Percentiles rank a stretch among this genome's conserved stretches.
phyloP scores from a whole-genome alignment of 35 echinoderm and acorn worm species.

The Anneissia japonica region DNA sequence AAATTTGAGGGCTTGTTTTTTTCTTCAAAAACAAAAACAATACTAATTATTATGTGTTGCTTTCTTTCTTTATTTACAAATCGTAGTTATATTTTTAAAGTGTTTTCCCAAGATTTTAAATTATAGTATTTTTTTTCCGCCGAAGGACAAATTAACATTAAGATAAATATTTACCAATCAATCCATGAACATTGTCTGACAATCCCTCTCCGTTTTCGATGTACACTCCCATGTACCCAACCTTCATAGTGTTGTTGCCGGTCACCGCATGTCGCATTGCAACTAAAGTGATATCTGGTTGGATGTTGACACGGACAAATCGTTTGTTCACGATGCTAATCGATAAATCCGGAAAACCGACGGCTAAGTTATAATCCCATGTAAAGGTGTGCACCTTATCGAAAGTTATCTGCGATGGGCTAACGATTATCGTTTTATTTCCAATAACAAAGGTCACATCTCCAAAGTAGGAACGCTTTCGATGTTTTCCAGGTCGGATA shows the following conservation, averaged over 20 bases:
- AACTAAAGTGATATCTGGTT: background rate
- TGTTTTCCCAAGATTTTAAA: too few species aligned
- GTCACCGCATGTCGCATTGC: background rate
- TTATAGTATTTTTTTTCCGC: too few species aligned
- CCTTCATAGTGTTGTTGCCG: background rate
- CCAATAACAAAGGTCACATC: background rate
- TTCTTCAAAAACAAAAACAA: too few species aligned
- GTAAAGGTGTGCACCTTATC: background rate
- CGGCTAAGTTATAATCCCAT: background rate
- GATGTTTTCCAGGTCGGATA: background rate
- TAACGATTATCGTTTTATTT: background rate
- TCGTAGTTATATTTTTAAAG: too few species aligned
- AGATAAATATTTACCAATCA: background rate
- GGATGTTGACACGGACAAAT: background rate
- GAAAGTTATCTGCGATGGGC: background rate
- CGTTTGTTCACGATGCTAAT: background rate
- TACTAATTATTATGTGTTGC: too few species aligned
- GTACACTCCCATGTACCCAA: background rate
- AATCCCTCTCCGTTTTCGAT: background rate
- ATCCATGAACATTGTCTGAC: background rate
- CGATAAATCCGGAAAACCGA: background rate
- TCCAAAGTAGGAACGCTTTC: background rate
- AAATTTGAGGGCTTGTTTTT: too few species aligned
- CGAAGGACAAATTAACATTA: too few species aligned
- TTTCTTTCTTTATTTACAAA: too few species aligned